These are phyloP conservation scores for Pempheris klunzingeri DNA, from an alignment of 2,797 vertebrate species.

Conservation along the genomic window DNA sequence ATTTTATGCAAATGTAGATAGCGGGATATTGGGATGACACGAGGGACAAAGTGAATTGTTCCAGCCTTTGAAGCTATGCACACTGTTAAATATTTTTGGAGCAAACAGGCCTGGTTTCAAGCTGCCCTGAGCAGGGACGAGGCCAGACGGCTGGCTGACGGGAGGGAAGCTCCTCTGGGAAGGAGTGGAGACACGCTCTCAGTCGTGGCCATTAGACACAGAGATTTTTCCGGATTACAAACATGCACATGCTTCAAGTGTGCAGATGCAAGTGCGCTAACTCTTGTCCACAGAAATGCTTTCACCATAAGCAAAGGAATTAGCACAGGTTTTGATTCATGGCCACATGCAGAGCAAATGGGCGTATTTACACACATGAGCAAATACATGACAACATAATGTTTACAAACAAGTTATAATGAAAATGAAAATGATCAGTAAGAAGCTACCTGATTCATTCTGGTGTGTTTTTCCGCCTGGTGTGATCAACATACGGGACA, in stretches of 20 bases:
- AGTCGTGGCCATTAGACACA: slow-evolving; percentile 57
- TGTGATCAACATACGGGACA: slow-evolving; percentile 20
- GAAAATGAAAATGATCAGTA: background rate
- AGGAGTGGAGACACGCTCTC: slow-evolving; percentile 54
- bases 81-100: slow-evolving; percentile 11
- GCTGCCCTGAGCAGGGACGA: slow-evolving; percentile 22
- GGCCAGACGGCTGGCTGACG: slow-evolving; percentile 54
- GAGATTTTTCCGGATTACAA: slow-evolving; percentile 69
- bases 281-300: slow-evolving; percentile 7
- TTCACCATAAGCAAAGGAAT: slow-evolving; percentile 32
- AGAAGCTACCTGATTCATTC: background rate
- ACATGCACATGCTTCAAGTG: slow-evolving; percentile 36
- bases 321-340: slow-evolving; percentile 52
- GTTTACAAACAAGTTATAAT: background rate
- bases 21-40: background rate
- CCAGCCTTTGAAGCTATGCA: background rate
- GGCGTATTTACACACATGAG: background rate
- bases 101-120: slow-evolving; percentile 35
- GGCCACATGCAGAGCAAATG: slow-evolving; percentile 29
- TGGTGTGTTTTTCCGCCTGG: background rate
- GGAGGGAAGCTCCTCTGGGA: slow-evolving; percentile 45
- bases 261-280: slow-evolving; percentile 19
- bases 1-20: background rate
- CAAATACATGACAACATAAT: background rate
- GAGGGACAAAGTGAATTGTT: slow-evolving; percentile 8